These are phyloP conservation scores for Achlya flavicornis DNA, from an alignment of 2,888 invertebrate genomes.

Conservation along the genomic window DNA sequence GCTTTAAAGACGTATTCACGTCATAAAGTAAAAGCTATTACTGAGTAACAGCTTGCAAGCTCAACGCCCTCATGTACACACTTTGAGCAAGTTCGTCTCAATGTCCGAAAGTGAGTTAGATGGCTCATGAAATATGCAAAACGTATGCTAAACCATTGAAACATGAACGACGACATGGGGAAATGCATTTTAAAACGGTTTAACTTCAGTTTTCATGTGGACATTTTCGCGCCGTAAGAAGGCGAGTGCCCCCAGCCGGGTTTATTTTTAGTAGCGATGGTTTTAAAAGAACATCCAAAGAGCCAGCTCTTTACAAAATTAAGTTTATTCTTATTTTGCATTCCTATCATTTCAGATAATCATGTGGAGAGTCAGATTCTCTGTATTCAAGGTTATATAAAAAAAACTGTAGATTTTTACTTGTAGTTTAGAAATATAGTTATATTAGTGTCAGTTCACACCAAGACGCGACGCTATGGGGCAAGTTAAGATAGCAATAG, in stretches of 20 bases:
- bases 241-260: not conserved
- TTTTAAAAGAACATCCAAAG: too few relatives aligned
- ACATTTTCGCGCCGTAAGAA: not conserved
- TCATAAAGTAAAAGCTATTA: not conserved
- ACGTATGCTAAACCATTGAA: conserved; percentile 20
- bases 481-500: too few relatives aligned
- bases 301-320: too few relatives aligned
- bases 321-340: too few relatives aligned
- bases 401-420: too few relatives aligned
- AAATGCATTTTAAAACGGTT: conserved; percentile 7
- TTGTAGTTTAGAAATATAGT: too few relatives aligned
- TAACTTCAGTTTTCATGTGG: not conserved
- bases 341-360: too few relatives aligned
- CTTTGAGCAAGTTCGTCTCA: not conserved
- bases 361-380: too few relatives aligned
- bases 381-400: too few relatives aligned
- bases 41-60: not conserved
- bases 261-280: too few relatives aligned
- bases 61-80: not conserved
- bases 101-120: conserved; percentile 9
- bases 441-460: too few relatives aligned
- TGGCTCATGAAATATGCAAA: conserved; percentile 26
- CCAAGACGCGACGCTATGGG: too few relatives aligned
- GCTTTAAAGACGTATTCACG: not conserved
- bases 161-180: not conserved